phyloP scores from a whole-genome alignment of 1,140 invertebrate species.

The Nomia melanderi region DNA sequence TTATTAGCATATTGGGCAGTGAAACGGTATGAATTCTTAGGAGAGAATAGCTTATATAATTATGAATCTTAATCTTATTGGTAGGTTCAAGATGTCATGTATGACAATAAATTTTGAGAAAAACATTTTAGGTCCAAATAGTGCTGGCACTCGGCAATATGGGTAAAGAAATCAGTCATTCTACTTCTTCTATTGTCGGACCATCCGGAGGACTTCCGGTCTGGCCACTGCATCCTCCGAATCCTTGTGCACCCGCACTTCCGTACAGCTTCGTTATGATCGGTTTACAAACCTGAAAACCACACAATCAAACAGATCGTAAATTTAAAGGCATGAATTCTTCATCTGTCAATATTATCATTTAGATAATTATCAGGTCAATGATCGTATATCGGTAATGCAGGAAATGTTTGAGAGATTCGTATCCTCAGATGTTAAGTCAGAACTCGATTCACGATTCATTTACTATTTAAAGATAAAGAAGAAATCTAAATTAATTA shows the following conservation, averaged over 20 bases:
- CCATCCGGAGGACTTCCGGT: background rate
- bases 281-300: conserved; percentile 22
- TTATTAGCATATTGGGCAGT: background rate
- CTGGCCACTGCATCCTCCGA: background rate
- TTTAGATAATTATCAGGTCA: too few relatives aligned
- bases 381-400: too few relatives aligned
- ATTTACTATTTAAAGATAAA: too few relatives aligned
- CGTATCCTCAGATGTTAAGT: background rate
- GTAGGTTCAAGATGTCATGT: too few relatives aligned
- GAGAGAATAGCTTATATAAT: too few relatives aligned
- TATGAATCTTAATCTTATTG: too few relatives aligned
- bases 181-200: conserved; percentile 28
- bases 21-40: too few relatives aligned
- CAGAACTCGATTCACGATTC: background rate
- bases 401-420: background rate
- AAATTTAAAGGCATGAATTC: too few relatives aligned
- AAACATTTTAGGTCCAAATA: background rate
- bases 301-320: too few relatives aligned
- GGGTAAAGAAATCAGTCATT: background rate
- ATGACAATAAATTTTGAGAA: too few relatives aligned
- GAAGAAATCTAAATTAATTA: too few relatives aligned
- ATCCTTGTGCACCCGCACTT: background rate
- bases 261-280: conserved; percentile 30
- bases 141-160: background rate
- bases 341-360: too few relatives aligned